Evolutionary conservation across 2,797 vertebrate species (phyloP).

Genomic region (Cetoscarus ocellatus): DNA sequence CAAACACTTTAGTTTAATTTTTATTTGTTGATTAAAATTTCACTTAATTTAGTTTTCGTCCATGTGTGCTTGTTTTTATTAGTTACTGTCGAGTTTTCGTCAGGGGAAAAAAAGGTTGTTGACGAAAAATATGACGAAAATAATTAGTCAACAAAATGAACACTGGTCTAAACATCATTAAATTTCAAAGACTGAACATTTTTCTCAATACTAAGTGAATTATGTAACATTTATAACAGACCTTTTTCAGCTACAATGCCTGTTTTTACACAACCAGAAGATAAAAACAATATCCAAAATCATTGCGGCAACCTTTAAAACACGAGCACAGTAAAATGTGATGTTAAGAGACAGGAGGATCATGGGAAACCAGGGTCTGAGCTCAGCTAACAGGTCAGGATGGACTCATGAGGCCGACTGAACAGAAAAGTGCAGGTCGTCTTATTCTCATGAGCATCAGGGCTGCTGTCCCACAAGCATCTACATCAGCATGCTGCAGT

Average conservation of each 20-base stretch:
- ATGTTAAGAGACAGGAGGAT: conserved; percentile 7
- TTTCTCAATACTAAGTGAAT: no score
- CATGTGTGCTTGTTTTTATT: no score
- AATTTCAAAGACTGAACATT: no score
- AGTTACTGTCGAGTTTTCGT: no score
- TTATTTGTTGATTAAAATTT: no score
- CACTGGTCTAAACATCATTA: no score
- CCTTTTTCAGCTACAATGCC: not conserved
- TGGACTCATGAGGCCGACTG: conserved; percentile 25
- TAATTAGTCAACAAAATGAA: no score
- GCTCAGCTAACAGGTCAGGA: conserved; percentile 3
- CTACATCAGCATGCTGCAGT: conserved; percentile 77
- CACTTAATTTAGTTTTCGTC: no score
- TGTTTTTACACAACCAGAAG: not conserved
- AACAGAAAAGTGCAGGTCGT: conserved; percentile 60
- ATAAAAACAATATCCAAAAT: not conserved
- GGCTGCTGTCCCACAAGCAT: conserved; percentile 68
- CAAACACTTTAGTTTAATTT: no score
- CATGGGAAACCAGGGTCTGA: conserved; percentile 30
- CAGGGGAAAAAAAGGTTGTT: no score
- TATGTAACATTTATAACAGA: not conserved
- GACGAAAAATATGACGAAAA: no score
- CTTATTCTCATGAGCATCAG: conserved; percentile 32
- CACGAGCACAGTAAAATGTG: not conserved
- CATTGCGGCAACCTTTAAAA: conserved; percentile 1